Conservation (phyloP, 2,888 invertebrate genomes). For the Melinaea menophilus region DNA sequence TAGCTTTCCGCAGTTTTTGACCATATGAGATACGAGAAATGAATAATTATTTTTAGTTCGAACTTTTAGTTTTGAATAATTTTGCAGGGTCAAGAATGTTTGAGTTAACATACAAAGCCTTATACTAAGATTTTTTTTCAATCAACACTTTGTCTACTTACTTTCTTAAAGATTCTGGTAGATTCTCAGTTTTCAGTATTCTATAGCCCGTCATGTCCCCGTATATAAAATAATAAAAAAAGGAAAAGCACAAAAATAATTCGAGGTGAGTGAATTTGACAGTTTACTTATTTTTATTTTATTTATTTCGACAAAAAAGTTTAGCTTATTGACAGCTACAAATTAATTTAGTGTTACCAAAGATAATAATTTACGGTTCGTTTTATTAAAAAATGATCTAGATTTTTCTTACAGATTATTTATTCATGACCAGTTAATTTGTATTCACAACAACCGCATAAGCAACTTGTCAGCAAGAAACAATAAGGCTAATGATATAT, state of each 20-base stretch:
- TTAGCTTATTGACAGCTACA: background rate
- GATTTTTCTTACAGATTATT: too few species aligned
- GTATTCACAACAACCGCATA: too few species aligned
- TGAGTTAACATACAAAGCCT: background rate
- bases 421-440: too few species aligned
- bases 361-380: too few species aligned
- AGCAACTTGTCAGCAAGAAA: too few species aligned
- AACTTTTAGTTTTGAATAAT: too few species aligned
- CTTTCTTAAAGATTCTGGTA: constrained; percentile 47
- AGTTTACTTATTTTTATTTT: background rate
- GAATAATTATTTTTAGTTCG: too few species aligned
- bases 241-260: background rate
- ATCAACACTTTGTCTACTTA: constrained; percentile 33
- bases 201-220: constrained; percentile 43
- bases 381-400: too few species aligned
- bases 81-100: background rate
- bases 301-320: background rate
- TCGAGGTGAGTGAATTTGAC: background rate
- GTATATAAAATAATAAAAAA: background rate
- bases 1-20: too few species aligned
- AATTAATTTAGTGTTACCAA: background rate
- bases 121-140: background rate
- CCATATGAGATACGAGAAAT: too few species aligned
- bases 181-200: constrained; percentile 46
- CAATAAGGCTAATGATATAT: too few species aligned